Percentiles rank a stretch among this genome's conserved stretches.
Conservation (phyloP, 2,888 invertebrate genomes). For the Apodemia zela region DNA sequence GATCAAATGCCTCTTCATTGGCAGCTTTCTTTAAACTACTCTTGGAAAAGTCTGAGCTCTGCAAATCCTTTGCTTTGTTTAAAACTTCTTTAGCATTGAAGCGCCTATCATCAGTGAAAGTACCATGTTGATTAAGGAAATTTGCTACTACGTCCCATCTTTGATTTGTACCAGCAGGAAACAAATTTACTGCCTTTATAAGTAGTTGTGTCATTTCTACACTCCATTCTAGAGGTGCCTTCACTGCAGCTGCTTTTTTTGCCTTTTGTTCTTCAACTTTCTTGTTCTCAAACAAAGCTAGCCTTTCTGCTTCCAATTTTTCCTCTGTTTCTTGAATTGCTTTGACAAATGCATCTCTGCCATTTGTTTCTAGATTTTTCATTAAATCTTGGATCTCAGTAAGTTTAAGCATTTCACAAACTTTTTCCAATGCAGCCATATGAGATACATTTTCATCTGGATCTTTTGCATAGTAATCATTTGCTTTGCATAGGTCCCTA, state of each 20-base stretch:
- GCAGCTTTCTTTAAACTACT: constrained; percentile 92
- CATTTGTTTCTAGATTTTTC: constrained; percentile 83
- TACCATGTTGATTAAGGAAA: constrained; percentile 94
- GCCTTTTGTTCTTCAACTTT: constrained; percentile 66
- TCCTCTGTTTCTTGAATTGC: constrained; percentile 86
- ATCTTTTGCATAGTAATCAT: constrained; percentile 87
- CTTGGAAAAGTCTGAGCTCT: constrained; percentile 92
- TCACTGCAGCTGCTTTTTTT: constrained; percentile 65
- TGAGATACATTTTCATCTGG: constrained; percentile 88
- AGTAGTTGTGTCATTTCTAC: constrained; percentile 92
- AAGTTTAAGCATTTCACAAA: constrained; percentile 89
- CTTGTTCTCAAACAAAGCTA: constrained; percentile 77
- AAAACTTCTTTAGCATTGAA: constrained; percentile 95
- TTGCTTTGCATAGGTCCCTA: constrained; percentile 88
- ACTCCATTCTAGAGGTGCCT: constrained; percentile 86
- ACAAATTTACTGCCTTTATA: constrained; percentile 98
- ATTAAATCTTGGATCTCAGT: constrained; percentile 88
- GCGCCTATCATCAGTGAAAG: constrained; percentile 76
- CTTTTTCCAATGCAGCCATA: constrained; percentile 95
- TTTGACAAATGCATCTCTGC: constrained; percentile 83
- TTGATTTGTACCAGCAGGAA: constrained; percentile 96
- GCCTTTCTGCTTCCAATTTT: constrained; percentile 88
- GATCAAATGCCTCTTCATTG: constrained; percentile 94
- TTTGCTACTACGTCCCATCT: constrained; percentile 97
- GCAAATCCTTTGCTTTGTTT: constrained; percentile 96